Evolutionary conservation across 1,140 invertebrate genomes (phyloP).

Genomic region (Pygmarrhopalites habei): DNA sequence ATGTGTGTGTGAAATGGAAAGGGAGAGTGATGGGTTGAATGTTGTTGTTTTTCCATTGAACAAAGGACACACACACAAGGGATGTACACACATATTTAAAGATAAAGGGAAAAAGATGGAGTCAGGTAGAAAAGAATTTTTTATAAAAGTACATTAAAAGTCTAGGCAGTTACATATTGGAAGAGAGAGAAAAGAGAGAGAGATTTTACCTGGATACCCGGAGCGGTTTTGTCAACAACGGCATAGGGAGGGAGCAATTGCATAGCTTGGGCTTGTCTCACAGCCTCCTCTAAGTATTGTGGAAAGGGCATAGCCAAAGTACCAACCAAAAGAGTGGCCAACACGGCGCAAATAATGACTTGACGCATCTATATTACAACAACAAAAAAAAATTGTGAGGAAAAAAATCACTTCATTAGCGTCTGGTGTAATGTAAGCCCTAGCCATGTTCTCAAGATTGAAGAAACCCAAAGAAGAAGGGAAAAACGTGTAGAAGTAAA

Average conservation of each 20-base stretch:
- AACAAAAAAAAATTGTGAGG: neutral
- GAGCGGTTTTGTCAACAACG: constrained; percentile 34
- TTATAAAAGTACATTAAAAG: neutral
- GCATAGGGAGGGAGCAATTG: constrained; percentile 33
- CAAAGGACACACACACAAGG: no score
- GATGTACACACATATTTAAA: no score
- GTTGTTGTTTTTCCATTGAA: no score
- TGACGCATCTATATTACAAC: constrained; percentile 6
- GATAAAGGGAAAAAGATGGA: no score
- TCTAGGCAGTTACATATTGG: no score
- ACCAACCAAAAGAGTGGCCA: neutral
- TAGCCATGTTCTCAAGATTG: no score
- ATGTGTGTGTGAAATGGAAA: no score
- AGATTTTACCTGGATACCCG: constrained; percentile 28
- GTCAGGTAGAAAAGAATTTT: neutral
- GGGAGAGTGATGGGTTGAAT: constrained; percentile 4
- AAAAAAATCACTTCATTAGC: neutral
- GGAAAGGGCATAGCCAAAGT: constrained; percentile 20
- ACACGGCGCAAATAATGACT: neutral
- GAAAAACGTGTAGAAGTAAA: no score
- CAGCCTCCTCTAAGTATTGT: constrained; percentile 33
- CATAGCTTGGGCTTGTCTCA: constrained; percentile 35
- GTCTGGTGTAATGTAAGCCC: neutral
- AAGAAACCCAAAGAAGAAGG: no score
- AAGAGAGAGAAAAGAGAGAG: no score